A percentile compares a stretch with the other conserved stretches of the same genome.
Conservation (phyloP, 2,888 invertebrate genomes). For the Scrobipalpa atriplicella region DNA sequence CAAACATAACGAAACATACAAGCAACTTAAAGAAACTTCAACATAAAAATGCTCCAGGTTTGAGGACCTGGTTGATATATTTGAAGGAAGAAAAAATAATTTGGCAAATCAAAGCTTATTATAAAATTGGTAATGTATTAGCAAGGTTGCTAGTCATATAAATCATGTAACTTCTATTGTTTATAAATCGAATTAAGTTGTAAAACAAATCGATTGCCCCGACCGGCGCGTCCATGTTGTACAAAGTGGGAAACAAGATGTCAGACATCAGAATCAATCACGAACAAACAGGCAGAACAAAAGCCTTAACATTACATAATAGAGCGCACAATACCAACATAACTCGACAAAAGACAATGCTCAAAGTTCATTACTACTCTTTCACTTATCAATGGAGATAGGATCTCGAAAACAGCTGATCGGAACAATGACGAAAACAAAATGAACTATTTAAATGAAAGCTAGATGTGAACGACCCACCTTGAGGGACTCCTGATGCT, state of each 20-base stretch:
- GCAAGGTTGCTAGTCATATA: not conserved
- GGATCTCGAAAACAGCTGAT: conserved; percentile 72
- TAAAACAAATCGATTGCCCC: conserved; percentile 11
- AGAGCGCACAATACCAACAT: conserved; percentile 52
- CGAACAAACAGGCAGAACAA: conserved; percentile 33
- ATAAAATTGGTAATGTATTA: too few species aligned
- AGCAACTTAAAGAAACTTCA: too few species aligned
- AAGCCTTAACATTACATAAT: conserved; percentile 53
- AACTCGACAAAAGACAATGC: conserved; percentile 59
- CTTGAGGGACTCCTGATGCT: conserved; percentile 77
- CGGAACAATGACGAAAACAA: conserved; percentile 76
- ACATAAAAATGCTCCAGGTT: not conserved
- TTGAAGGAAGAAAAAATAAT: too few species aligned
- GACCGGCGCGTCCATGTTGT: not conserved
- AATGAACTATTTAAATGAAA: conserved; percentile 73
- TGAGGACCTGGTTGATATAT: too few species aligned
- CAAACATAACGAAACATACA: too few species aligned
- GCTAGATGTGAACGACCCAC: conserved; percentile 74
- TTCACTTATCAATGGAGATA: conserved; percentile 73
- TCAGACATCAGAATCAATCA: conserved; percentile 24
- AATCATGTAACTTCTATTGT: not conserved
- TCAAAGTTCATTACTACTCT: conserved; percentile 66
- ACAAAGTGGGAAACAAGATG: conserved; percentile 19
- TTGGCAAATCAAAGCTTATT: too few species aligned
- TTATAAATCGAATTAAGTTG: conserved; percentile 14